A percentile compares a stretch with the other conserved stretches of the same genome.
Evolutionary conservation across 2,113 vertebrate genomes (phyloP).

Genomic region (Rynchops niger): DNA sequence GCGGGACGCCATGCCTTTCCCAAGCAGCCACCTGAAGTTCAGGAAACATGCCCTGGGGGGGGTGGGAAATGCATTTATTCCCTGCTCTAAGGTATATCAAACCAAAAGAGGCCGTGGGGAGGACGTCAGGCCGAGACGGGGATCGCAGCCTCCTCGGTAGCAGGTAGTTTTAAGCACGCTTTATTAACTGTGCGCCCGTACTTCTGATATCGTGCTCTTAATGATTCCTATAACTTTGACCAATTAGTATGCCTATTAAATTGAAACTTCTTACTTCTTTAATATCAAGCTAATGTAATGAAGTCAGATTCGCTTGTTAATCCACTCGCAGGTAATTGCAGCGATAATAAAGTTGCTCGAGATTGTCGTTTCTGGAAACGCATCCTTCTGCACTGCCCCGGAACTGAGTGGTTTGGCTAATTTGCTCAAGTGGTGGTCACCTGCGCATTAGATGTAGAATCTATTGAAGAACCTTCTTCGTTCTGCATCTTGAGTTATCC

Average conservation of each 20-base stretch:
- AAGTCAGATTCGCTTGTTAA: neutral
- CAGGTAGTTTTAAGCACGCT: neutral
- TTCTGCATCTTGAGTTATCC: neutral
- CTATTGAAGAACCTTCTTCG: neutral
- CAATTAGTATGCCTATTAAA: neutral
- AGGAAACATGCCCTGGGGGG: fast-evolving
- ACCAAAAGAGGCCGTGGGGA: neutral
- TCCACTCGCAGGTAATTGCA: neutral
- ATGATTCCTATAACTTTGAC: neutral
- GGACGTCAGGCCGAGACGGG: neutral
- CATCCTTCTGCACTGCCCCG: neutral
- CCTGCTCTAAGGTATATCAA: neutral
- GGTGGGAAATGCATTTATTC: neutral
- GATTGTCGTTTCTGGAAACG: neutral
- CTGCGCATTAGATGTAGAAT: neutral
- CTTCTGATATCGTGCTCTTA: neutral
- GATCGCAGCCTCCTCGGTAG: too few species aligned
- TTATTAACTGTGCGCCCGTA: neutral
- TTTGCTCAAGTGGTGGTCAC: neutral
- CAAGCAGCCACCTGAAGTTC: fast-evolving
- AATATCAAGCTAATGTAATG: neutral
- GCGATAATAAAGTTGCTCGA: neutral
- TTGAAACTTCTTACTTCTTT: neutral
- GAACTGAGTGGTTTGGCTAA: neutral
- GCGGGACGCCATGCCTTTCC: neutral